These are phyloP conservation scores for Clavelina lepadiformis DNA, from an alignment of 23 tunicate genomes.

Conservation along the genomic window DNA sequence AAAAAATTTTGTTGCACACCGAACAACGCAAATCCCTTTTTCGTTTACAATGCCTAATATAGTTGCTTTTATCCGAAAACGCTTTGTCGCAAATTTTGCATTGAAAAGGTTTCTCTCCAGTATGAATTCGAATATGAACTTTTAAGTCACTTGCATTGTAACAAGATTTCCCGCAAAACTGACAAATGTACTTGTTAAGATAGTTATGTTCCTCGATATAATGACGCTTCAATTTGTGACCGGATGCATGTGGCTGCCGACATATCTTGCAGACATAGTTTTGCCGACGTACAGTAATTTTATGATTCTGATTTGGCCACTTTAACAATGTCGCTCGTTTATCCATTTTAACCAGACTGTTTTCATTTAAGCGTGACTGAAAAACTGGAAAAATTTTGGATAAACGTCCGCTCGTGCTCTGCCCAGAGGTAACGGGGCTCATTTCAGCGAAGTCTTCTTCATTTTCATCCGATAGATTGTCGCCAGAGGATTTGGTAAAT, in stretches of 20 bases:
- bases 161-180: neutral
- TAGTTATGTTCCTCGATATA: conserved; percentile 1
- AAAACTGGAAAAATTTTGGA: no score
- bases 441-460: no score
- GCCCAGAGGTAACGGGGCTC: no score
- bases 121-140: conserved; percentile 14
- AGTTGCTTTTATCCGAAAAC: conserved; percentile 21
- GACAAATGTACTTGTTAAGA: neutral
- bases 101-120: conserved; percentile 24
- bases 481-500: no score
- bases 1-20: conserved; percentile 2
- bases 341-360: no score
- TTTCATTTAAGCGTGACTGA: no score
- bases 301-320: no score
- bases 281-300: no score
- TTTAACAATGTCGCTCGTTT: no score
- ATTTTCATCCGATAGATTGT: no score
- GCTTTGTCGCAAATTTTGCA: conserved; percentile 5
- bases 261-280: conserved; percentile 8
- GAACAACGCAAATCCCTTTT: neutral
- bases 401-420: no score
- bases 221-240: conserved; percentile 3
- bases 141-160: conserved; percentile 5
- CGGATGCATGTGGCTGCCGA: neutral
- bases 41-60: conserved; percentile 2